A percentile compares a stretch with the other conserved stretches of the same genome.
These are phyloP conservation scores for Pithys albifrons DNA, from an alignment of 2,113 vertebrate genomes.

Conservation along the genomic window DNA sequence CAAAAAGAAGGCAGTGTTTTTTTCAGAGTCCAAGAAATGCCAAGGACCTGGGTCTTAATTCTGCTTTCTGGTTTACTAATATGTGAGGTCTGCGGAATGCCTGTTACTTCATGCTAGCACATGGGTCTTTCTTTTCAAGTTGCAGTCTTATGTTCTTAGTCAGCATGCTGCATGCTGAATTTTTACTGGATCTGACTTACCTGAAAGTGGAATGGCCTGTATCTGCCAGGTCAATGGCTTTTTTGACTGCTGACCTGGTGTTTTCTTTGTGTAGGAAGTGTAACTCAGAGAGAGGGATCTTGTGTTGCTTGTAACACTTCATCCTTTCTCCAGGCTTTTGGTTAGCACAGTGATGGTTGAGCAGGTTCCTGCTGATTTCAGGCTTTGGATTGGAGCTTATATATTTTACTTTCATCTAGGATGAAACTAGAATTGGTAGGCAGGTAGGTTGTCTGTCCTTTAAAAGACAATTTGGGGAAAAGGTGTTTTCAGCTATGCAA, in stretches of 20 bases:
- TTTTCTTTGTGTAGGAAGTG: neutral
- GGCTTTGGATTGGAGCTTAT: neutral
- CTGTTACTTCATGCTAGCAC: neutral
- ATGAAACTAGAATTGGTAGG: neutral
- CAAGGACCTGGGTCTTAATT: neutral
- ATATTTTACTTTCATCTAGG: neutral
- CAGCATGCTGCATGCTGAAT: neutral
- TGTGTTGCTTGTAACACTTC: neutral
- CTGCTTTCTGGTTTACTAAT: neutral
- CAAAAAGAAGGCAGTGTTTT: accelerated
- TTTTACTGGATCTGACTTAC: neutral
- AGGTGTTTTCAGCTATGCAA: neutral
- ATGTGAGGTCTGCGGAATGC: neutral
- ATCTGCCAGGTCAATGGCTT: neutral
- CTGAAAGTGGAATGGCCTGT: neutral
- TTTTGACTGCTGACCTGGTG: neutral
- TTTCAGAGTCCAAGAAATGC: neutral
- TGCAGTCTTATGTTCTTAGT: neutral
- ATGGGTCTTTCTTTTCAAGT: neutral
- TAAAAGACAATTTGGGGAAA: neutral
- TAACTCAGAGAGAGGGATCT: neutral
- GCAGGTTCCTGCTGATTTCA: neutral
- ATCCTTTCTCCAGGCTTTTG: neutral
- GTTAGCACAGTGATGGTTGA: neutral
- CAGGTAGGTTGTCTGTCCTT: neutral